Conservation (phyloP, 2,888 invertebrate genomes). For the Ptilodon capucinus region DNA sequence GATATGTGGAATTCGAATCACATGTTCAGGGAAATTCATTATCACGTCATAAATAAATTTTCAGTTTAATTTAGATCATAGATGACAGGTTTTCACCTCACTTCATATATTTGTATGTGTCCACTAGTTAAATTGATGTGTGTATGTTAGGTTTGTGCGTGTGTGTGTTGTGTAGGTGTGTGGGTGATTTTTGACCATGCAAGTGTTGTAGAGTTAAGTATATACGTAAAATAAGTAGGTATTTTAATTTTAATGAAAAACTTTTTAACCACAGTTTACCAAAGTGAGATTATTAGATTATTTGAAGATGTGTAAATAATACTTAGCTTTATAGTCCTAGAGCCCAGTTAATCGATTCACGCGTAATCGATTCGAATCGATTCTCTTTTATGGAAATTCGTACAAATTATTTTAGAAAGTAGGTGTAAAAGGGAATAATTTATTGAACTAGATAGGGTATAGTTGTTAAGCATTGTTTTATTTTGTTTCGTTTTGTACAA, state of each 20-base stretch:
- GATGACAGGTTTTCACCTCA: constrained; percentile 1
- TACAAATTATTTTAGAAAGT: constrained; percentile 74
- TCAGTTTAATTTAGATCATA: neutral
- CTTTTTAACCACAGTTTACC: constrained; percentile 83
- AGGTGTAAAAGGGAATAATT: constrained; percentile 62
- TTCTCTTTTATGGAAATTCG: constrained; percentile 50
- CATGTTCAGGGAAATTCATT: too few relatives aligned
- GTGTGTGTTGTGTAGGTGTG: constrained; percentile 7
- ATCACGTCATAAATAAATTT: too few relatives aligned
- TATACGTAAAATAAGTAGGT: constrained; percentile 14
- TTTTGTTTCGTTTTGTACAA: constrained; percentile 77
- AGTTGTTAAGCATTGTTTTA: constrained; percentile 69
- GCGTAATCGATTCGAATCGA: too few relatives aligned
- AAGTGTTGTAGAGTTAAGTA: constrained; percentile 13
- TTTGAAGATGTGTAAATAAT: constrained; percentile 59
- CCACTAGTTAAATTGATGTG: constrained; percentile 23
- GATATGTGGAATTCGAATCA: constrained; percentile 56
- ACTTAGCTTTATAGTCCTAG: constrained; percentile 24
- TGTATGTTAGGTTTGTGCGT: constrained; percentile 14
- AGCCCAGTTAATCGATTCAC: constrained; percentile 31
- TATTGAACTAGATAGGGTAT: constrained; percentile 60
- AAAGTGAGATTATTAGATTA: constrained; percentile 83
- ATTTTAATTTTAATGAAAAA: constrained; percentile 43
- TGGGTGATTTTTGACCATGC: constrained; percentile 5
- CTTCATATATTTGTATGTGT: constrained; percentile 23